Evolutionary conservation across 1,140 invertebrate genomes (phyloP).

Genomic region (Ips nitidus): DNA sequence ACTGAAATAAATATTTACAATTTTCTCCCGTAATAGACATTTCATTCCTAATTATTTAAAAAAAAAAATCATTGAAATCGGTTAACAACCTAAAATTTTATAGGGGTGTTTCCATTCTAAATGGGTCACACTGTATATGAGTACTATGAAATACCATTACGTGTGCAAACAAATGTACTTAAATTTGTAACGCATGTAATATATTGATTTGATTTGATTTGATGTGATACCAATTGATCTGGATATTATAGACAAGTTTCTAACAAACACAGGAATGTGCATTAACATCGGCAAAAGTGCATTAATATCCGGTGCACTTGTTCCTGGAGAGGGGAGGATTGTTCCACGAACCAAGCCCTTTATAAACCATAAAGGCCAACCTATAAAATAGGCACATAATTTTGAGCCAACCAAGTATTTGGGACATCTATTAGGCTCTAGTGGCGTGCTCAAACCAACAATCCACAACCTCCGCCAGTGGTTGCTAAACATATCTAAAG

Average conservation of each 20-base stretch:
- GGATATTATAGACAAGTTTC: neutral
- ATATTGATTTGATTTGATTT: too few species aligned
- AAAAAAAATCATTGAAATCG: too few species aligned
- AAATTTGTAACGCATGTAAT: too few species aligned
- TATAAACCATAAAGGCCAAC: neutral
- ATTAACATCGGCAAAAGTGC: too few species aligned
- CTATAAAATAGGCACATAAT: conserved; percentile 8
- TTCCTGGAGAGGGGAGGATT: neutral
- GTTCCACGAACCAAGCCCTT: neutral
- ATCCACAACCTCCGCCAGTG: conserved; percentile 23
- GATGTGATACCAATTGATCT: neutral
- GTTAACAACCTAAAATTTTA: too few species aligned
- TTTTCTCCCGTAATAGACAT: too few species aligned
- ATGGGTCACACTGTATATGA: too few species aligned
- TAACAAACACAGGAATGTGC: too few species aligned
- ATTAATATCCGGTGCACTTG: conserved; percentile 1
- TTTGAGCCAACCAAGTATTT: conserved; percentile 38
- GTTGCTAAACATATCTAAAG: conserved; percentile 29
- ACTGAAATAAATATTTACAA: too few species aligned
- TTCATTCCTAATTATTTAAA: too few species aligned
- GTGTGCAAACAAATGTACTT: too few species aligned
- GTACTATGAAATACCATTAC: conserved; percentile 55
- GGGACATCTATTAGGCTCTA: conserved; percentile 25
- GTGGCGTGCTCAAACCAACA: conserved; percentile 30
- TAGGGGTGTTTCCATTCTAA: too few species aligned